Evolutionary conservation across 2,888 invertebrate genomes (phyloP).

Genomic region (Priocnemis perturbator): DNA sequence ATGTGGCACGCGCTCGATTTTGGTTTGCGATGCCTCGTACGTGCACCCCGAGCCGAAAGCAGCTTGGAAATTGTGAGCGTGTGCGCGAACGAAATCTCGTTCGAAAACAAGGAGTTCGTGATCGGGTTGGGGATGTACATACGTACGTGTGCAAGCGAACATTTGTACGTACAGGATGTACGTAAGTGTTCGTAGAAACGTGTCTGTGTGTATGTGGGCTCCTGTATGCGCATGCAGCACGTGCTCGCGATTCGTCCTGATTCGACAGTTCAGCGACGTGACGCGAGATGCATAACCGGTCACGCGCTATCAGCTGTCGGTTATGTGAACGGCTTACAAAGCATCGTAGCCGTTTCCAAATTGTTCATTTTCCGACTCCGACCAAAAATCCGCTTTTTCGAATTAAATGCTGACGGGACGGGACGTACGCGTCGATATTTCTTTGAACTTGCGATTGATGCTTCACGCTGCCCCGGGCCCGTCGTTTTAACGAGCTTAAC

Average conservation of each 20-base stretch:
- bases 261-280: conserved; percentile 24
- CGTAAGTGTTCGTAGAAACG: too few relatives aligned
- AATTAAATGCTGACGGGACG: too few relatives aligned
- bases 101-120: conserved; percentile 28
- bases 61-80: conserved; percentile 10
- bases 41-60: not conserved
- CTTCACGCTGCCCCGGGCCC: too few relatives aligned
- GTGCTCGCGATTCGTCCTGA: conserved; percentile 19
- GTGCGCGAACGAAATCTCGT: conserved; percentile 12
- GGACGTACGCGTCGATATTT: too few relatives aligned
- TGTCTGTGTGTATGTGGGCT: not conserved
- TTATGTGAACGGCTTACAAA: conserved; percentile 4
- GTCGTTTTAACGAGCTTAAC: too few relatives aligned
- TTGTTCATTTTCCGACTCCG: too few relatives aligned
- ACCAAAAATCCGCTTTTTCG: too few relatives aligned
- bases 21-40: not conserved
- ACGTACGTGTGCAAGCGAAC: not conserved
- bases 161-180: too few relatives aligned
- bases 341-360: too few relatives aligned
- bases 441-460: too few relatives aligned
- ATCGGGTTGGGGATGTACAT: not conserved
- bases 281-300: conserved; percentile 22
- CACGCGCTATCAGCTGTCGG: conserved; percentile 19
- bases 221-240: conserved; percentile 14
- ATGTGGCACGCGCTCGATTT: too few relatives aligned